Conservation (phyloP, 1,140 invertebrate genomes). For the Drosophila arizonae region DNA sequence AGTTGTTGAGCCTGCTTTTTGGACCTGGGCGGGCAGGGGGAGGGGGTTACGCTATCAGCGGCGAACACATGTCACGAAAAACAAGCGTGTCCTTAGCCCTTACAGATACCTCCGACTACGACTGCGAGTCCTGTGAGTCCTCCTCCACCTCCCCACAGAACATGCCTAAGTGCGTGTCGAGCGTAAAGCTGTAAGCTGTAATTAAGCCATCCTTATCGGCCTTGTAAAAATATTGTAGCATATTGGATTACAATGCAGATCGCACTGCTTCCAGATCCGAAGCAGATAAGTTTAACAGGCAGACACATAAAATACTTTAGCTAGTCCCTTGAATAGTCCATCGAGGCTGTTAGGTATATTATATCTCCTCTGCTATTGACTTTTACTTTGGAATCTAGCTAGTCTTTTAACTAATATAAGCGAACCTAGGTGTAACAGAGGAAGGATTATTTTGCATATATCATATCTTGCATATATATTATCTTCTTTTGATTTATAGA, state of each 20-base stretch:
- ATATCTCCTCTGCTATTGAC: too few relatives aligned
- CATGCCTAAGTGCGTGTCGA: slow-evolving; percentile 47
- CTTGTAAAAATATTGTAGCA: slow-evolving; percentile 44
- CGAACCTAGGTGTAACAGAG: too few relatives aligned
- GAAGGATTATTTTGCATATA: too few relatives aligned
- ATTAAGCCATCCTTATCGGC: slow-evolving; percentile 49
- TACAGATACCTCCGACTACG: neutral
- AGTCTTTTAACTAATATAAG: too few relatives aligned
- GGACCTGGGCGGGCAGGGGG: slow-evolving; percentile 30
- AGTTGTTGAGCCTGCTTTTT: neutral
- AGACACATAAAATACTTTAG: neutral
- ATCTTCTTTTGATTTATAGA: too few relatives aligned
- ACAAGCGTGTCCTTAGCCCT: slow-evolving; percentile 20
- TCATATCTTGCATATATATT: too few relatives aligned
- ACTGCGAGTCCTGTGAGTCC: too few relatives aligned
- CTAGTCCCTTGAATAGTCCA: too few relatives aligned
- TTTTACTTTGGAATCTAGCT: too few relatives aligned
- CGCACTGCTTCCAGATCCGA: neutral
- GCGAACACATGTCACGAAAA: slow-evolving; percentile 78
- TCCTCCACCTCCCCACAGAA: neutral
- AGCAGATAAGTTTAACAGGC: neutral
- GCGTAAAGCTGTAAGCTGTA: slow-evolving; percentile 46
- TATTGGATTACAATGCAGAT: slow-evolving; percentile 47
- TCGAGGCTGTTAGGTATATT: too few relatives aligned
- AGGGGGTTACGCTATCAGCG: slow-evolving; percentile 69